These are phyloP conservation scores for Porites cylindrica DNA, from an alignment of 92 coral and sea anemone genomes.

Conservation along the genomic window DNA sequence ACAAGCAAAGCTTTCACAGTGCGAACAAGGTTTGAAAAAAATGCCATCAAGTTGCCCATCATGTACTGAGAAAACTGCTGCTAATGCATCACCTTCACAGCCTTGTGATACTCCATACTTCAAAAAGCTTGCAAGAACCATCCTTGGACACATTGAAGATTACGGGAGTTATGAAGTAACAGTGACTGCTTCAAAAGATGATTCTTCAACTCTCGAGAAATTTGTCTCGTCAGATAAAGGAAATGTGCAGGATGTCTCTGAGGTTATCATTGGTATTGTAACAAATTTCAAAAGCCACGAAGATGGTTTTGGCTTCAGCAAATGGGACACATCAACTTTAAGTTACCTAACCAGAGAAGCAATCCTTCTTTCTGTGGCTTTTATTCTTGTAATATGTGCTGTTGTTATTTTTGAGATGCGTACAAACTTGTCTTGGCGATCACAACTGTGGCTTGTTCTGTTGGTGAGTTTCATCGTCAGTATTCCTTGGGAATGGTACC, in stretches of 20 bases:
- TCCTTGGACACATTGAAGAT: constrained; percentile 67
- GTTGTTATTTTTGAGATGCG: constrained; percentile 71
- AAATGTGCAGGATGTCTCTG: constrained; percentile 78
- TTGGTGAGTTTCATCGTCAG: constrained; percentile 73
- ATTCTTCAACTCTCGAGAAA: constrained; percentile 57
- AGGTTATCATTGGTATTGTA: constrained; percentile 55
- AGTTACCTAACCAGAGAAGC: constrained; percentile 59
- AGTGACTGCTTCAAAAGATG: constrained; percentile 51
- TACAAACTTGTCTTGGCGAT: constrained; percentile 70
- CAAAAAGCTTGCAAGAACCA: constrained; percentile 71
- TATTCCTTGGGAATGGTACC: constrained; percentile 98
- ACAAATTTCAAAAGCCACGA: constrained; percentile 45
- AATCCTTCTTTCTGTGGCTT: constrained; percentile 37
- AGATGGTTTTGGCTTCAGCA: neutral
- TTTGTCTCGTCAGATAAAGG: constrained; percentile 67
- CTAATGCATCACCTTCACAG: constrained; percentile 26
- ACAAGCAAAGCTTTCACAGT: constrained; percentile 25
- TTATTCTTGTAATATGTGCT: constrained; percentile 27
- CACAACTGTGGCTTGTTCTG: constrained; percentile 73
- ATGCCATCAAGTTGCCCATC: neutral
- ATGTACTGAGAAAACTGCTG: constrained; percentile 31
- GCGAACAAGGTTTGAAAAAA: constrained; percentile 37
- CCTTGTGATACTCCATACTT: constrained; percentile 87
- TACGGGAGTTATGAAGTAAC: constrained; percentile 57
- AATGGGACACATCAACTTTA: constrained; percentile 2